Evolutionary conservation across 2,113 vertebrate species (phyloP), one percentile per base, ranked within the genome.

Genomic region (Rhinoderma darwinii): DNA sequence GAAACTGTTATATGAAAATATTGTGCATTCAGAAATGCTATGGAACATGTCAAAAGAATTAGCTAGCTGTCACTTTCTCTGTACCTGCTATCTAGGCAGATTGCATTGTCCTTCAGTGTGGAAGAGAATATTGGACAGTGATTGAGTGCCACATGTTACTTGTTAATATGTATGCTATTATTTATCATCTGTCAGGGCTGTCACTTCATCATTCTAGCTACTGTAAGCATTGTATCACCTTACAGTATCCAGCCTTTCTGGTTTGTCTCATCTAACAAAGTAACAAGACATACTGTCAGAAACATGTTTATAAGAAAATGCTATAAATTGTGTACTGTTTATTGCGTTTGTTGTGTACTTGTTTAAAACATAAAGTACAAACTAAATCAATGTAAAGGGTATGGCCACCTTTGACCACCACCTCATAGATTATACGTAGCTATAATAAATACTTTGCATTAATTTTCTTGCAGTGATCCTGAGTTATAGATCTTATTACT

Each of bases 161-260:
- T 91, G 90, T 91, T 91, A 92, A 90, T 91, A 91, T 89, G 87
- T 91, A 94, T 88, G 63, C 86, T 92, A 91, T 92, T 88, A 90
- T 93, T 93, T 93, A 88, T 94, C 90, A 91, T 90, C 86, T 90
- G 92, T 89, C 89, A 90, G 89, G 72, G 77, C 87, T 93, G 92
- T 91, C 92, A 92, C 66, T 91, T 89, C 92, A 91, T 92, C 92
- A 90, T 89, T 92, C 90, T 86, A 88, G 84, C 88, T 90, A 89
- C 89, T 90, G 79, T 91, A 90, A 90, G 86, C 73, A 50, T 89
- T 90, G 32, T 87, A 89, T 87, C 41, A 66, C 87, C 61, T 88
- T 85, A 88, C 59, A 39, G 22, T 82, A 63, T 82, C 90, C 83
- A 77, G 89, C 0, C 56, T 76, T 90, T 88, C 90, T 89, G 70